These are phyloP conservation scores for Pheosia gnoma DNA, from an alignment of 2,888 invertebrate genomes.

Conservation along the genomic window DNA sequence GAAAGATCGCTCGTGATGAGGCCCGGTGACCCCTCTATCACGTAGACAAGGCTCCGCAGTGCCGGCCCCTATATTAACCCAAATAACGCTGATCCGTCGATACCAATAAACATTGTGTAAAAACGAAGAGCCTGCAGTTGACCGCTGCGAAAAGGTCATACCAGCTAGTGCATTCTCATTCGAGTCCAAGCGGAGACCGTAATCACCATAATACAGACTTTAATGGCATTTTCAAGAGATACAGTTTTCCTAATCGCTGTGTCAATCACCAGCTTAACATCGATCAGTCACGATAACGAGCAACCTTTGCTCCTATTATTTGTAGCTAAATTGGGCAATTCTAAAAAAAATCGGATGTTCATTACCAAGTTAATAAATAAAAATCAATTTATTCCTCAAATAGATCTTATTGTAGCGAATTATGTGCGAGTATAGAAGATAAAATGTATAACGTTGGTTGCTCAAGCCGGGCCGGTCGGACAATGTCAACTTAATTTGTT, in stretches of 20 bases:
- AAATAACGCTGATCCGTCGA: constrained; percentile 19
- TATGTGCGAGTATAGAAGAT: constrained; percentile 36
- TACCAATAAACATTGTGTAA: constrained; percentile 33
- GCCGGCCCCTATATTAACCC: constrained; percentile 22
- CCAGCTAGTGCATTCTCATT: constrained; percentile 42
- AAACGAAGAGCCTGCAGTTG: constrained; percentile 21
- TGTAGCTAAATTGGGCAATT: constrained; percentile 25
- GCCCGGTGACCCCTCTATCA: constrained; percentile 20
- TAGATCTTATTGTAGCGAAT: constrained; percentile 30
- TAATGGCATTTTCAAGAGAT: background rate
- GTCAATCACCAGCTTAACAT: background rate
- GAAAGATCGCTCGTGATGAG: constrained; percentile 17
- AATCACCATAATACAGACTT: constrained; percentile 23
- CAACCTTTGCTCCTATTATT: constrained; percentile 33
- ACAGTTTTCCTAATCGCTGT: background rate
- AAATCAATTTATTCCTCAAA: constrained; percentile 20
- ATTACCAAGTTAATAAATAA: constrained; percentile 29
- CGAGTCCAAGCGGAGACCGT: constrained; percentile 26
- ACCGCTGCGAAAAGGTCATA: constrained; percentile 38
- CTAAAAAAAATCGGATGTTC: constrained; percentile 19
- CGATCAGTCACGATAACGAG: constrained; percentile 1
- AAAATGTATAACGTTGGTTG: constrained; percentile 45
- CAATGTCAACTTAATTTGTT: constrained; percentile 64
- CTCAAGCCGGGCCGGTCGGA: constrained; percentile 50
- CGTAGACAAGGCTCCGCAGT: constrained; percentile 9